Percentiles rank a stretch among this genome's conserved stretches.
These are phyloP conservation scores for Arctia plantaginis DNA, from an alignment of 2,888 invertebrate genomes.

Conservation along the genomic window DNA sequence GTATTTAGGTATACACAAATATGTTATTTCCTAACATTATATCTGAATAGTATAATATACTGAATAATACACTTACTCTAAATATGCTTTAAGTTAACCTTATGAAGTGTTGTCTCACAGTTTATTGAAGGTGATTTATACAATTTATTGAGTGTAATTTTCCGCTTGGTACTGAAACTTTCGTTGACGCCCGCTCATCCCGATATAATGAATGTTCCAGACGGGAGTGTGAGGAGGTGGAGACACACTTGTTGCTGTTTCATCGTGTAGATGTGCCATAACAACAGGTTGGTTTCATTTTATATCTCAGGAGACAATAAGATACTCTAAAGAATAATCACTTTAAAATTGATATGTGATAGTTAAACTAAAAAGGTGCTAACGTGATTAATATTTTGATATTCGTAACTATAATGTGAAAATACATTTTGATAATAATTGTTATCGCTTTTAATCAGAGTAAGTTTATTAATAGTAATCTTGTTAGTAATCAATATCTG, in stretches of 20 bases:
- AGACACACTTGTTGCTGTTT: conserved; percentile 47
- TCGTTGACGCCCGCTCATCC: neutral
- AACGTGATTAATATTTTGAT: neutral
- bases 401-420: neutral
- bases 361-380: neutral
- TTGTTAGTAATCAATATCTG: neutral
- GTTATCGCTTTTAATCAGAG: neutral
- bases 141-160: conserved; percentile 20
- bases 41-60: neutral
- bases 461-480: neutral
- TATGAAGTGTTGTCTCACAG: neutral
- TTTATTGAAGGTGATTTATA: conserved; percentile 1
- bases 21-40: neutral
- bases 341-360: neutral
- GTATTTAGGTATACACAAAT: neutral
- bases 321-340: neutral
- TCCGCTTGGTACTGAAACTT: conserved; percentile 18
- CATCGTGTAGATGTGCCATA: conserved; percentile 4
- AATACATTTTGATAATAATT: neutral
- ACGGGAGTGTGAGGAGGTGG: conserved; percentile 20
- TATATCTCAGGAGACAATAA: neutral
- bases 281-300: conserved; percentile 40
- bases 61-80: neutral
- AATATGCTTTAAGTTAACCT: neutral
- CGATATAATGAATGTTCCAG: conserved; percentile 20